phyloP scores from a whole-genome alignment of 2,888 invertebrate genomes.

The Nasonia oneida region DNA sequence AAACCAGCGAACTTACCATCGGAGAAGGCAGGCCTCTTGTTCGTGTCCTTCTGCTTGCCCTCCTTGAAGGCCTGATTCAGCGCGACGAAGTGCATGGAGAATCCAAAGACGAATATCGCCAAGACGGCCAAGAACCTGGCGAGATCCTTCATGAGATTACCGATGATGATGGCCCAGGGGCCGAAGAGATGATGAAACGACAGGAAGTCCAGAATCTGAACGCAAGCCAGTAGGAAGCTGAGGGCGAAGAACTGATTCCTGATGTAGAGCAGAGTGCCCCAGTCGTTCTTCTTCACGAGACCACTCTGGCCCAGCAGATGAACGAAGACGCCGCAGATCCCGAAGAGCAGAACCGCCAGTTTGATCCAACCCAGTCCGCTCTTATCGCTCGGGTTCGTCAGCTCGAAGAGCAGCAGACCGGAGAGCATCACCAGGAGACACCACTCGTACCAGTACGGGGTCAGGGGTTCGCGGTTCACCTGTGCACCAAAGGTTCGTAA shows the following conservation, averaged over 20 bases:
- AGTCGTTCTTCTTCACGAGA: slow-evolving; percentile 84
- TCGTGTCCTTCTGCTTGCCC: slow-evolving; percentile 80
- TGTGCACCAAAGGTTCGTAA: background rate
- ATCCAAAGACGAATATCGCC: slow-evolving; percentile 98
- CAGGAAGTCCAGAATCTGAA: slow-evolving; percentile 97
- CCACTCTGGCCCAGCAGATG: slow-evolving; percentile 91
- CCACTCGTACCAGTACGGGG: slow-evolving; percentile 98
- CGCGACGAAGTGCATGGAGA: slow-evolving; percentile 98
- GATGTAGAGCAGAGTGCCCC: slow-evolving; percentile 94
- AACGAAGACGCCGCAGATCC: slow-evolving; percentile 93
- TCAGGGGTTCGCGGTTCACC: slow-evolving; percentile 81
- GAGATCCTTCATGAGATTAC: slow-evolving; percentile 95
- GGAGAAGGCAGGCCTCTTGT: slow-evolving; percentile 82
- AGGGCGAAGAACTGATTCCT: slow-evolving; percentile 98
- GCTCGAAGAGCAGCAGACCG: slow-evolving; percentile 95
- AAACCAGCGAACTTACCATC: slow-evolving; percentile 82
- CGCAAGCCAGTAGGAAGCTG: slow-evolving; percentile 96
- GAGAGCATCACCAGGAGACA: slow-evolving; percentile 96
- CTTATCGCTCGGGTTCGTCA: slow-evolving; percentile 98
- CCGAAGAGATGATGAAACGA: slow-evolving; percentile 99
- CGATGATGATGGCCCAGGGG: slow-evolving; percentile 99
- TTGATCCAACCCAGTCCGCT: slow-evolving; percentile 98
- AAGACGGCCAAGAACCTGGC: slow-evolving; percentile 98
- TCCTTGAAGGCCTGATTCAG: slow-evolving; percentile 96
- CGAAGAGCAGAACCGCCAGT: slow-evolving; percentile 91